Conservation (phyloP, 2,113 vertebrate genomes). For the Channa argus region DNA sequence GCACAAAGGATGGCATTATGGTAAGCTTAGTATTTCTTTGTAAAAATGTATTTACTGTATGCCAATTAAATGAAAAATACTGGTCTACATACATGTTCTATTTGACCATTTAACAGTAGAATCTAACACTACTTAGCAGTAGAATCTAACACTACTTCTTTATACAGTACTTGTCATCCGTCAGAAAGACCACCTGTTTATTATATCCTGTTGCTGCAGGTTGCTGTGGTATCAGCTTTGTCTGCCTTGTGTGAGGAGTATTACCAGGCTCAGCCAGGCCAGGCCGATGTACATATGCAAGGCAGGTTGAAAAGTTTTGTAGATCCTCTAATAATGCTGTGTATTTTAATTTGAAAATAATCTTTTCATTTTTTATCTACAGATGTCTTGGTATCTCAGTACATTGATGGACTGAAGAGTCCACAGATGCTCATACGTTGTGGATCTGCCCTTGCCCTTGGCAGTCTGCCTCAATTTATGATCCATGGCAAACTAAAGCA, state of each 20-base stretch:
- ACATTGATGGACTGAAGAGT: conserved; percentile 85
- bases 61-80: neutral
- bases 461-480: conserved; percentile 89
- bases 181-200: neutral
- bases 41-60: too few relatives aligned
- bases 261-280: conserved; percentile 79
- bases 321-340: neutral
- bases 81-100: too few relatives aligned
- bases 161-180: neutral
- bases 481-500: conserved; percentile 87
- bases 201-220: conserved; percentile 77
- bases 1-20: conserved; percentile 84
- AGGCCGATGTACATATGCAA: conserved; percentile 81
- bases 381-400: conserved; percentile 87
- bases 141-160: neutral
- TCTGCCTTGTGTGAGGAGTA: conserved; percentile 88
- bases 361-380: neutral
- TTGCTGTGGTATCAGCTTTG: conserved; percentile 85
- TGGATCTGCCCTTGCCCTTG: conserved; percentile 91
- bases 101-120: too few relatives aligned
- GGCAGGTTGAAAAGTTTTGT: conserved; percentile 77
- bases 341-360: neutral
- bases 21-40: conserved; percentile 69
- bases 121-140: too few relatives aligned
- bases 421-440: conserved; percentile 89